These are phyloP conservation scores for Hypselothyrea guttata DNA, from an alignment of 2,888 invertebrate species.

Conservation along the genomic window DNA sequence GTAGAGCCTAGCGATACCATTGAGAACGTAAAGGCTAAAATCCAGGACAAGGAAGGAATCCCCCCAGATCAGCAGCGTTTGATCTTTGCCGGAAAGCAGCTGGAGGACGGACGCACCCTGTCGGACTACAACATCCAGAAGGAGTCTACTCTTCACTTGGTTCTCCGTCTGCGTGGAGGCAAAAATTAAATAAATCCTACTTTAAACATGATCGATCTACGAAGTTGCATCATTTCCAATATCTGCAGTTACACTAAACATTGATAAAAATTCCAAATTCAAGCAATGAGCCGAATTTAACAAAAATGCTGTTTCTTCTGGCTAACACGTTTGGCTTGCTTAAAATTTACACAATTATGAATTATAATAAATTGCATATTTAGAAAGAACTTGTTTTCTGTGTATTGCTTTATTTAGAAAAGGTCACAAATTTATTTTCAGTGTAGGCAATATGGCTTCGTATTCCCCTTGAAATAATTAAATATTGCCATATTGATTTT, in stretches of 20 bases:
- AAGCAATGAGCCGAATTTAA: slow-evolving; percentile 27
- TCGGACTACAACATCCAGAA: slow-evolving; percentile 46
- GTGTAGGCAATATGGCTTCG: too few relatives aligned
- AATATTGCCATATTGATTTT: too few relatives aligned
- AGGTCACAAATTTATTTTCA: too few relatives aligned
- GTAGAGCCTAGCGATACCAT: slow-evolving; percentile 36
- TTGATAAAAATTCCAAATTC: slow-evolving; percentile 38
- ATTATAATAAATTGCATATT: slow-evolving; percentile 25
- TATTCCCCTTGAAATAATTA: too few relatives aligned
- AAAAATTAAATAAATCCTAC: slow-evolving; percentile 17
- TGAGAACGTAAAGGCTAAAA: slow-evolving; percentile 44
- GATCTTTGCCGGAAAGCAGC: slow-evolving; percentile 43
- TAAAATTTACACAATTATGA: slow-evolving; percentile 39
- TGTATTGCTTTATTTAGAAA: too few relatives aligned
- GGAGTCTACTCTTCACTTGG: slow-evolving; percentile 45
- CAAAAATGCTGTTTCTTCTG: slow-evolving; percentile 34
- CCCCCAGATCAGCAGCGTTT: slow-evolving; percentile 52
- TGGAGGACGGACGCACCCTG: slow-evolving; percentile 47
- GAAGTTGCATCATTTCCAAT: slow-evolving; percentile 32
- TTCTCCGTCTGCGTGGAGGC: slow-evolving; percentile 42
- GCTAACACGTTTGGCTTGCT: slow-evolving; percentile 36
- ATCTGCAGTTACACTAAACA: slow-evolving; percentile 29
- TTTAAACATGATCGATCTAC: slow-evolving; percentile 29
- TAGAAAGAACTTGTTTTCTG: too few relatives aligned
- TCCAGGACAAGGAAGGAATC: slow-evolving; percentile 46